Percentiles rank a stretch among this genome's conserved stretches.
phyloP scores from a whole-genome alignment of 92 coral and sea anemone genomes.

The Umimayanthus chanpuru region DNA sequence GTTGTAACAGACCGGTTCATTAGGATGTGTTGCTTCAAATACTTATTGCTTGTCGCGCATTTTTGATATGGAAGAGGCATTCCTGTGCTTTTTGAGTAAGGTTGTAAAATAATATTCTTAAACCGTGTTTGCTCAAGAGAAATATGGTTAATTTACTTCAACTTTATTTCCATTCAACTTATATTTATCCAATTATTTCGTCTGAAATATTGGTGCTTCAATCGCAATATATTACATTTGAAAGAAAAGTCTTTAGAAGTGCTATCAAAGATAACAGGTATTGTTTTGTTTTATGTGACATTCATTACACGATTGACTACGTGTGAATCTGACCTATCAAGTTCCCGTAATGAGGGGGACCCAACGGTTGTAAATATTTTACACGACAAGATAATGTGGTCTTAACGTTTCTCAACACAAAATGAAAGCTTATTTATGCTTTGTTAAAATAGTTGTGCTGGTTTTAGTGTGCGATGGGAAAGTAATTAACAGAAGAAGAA shows the following conservation, averaged over 20 bases:
- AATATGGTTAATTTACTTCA: too few species aligned
- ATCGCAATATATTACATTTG: background rate
- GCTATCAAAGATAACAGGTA: background rate
- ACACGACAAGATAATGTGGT: conserved; percentile 20
- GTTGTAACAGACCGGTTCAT: too few species aligned
- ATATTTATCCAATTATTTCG: background rate
- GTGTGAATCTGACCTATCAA: conserved; percentile 1
- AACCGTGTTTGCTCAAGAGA: background rate
- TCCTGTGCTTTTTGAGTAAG: background rate
- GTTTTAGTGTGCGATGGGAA: background rate
- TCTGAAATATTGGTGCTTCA: background rate
- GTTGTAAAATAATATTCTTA: too few species aligned
- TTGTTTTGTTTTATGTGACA: conserved; percentile 1
- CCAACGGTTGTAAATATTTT: conserved; percentile 20
- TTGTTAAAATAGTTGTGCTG: background rate
- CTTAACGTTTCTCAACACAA: background rate
- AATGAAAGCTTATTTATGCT: background rate
- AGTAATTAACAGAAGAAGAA: background rate
- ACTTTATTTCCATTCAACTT: background rate
- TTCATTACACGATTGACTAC: background rate
- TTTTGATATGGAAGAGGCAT: background rate
- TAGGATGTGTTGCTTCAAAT: background rate
- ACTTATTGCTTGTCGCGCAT: background rate
- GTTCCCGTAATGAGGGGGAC: background rate
- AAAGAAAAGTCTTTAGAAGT: background rate